Conservation (phyloP, 2,888 invertebrate genomes). For the Xanthorhoe spadicearia region DNA sequence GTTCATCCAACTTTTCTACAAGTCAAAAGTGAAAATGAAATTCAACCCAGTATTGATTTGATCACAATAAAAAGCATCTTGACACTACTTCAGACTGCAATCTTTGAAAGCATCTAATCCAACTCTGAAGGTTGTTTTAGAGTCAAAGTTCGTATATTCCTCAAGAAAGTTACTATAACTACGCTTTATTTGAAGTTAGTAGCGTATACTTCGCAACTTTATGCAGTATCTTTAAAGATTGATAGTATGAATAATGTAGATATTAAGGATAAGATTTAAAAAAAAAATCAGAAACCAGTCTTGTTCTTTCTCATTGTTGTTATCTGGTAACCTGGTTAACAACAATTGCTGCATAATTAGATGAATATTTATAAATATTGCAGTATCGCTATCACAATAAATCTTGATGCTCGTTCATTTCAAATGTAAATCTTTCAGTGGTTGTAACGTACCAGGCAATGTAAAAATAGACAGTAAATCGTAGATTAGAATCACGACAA, state of each 20-base stretch:
- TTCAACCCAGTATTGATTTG: slow-evolving; percentile 9
- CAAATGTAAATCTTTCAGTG: slow-evolving; percentile 1
- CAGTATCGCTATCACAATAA: neutral
- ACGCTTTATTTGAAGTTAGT: neutral
- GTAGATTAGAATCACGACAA: neutral
- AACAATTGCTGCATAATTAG: no score
- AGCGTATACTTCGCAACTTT: neutral
- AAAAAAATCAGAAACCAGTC: no score
- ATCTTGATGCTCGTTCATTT: neutral
- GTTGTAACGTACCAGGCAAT: neutral
- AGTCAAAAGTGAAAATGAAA: no score
- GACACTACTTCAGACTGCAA: slow-evolving; percentile 11
- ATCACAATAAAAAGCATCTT: slow-evolving; percentile 9
- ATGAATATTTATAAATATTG: no score
- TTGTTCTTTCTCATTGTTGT: no score
- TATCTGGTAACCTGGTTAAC: no score
- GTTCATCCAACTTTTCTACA: no score
- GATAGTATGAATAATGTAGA: no score
- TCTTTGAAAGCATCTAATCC: neutral
- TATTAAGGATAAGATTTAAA: no score
- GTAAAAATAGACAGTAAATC: neutral
- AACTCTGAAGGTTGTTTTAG: neutral
- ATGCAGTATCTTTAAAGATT: neutral
- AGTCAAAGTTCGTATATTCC: neutral
- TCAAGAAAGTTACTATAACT: neutral